Evolutionary conservation across 2,113 vertebrate genomes (phyloP).

Genomic region (Cnemophilus loriae): DNA sequence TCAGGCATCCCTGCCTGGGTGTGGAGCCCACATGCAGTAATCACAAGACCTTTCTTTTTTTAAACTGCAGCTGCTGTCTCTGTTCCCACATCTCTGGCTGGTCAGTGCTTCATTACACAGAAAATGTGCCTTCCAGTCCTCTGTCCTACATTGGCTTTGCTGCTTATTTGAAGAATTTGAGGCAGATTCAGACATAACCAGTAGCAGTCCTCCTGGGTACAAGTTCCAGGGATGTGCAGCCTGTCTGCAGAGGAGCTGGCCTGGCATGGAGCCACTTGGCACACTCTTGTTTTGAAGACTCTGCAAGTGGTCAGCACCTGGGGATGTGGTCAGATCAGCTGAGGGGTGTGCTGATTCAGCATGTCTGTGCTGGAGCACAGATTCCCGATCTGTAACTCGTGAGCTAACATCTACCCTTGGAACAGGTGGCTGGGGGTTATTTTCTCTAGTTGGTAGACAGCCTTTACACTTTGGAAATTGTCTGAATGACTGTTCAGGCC

Average conservation of each 20-base stretch:
- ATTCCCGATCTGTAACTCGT: neutral
- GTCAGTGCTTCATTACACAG: neutral
- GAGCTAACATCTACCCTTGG: neutral
- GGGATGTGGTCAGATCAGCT: neutral
- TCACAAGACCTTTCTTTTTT: conserved; percentile 49
- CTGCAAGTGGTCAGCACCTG: neutral
- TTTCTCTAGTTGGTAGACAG: neutral
- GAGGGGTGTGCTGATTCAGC: neutral
- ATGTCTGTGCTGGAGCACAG: neutral
- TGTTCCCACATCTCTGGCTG: neutral
- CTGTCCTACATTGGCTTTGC: neutral
- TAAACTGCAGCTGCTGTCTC: conserved; percentile 39
- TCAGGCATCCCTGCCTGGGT: neutral
- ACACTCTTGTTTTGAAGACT: neutral
- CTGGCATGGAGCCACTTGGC: neutral
- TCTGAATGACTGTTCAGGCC: neutral
- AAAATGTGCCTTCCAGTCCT: neutral
- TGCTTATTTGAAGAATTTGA: neutral
- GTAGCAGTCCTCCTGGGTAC: neutral
- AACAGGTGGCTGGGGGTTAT: neutral
- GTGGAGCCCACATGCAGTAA: neutral
- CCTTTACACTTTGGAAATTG: neutral
- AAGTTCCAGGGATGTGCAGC: neutral
- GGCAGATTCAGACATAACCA: neutral
- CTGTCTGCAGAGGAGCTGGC: neutral